These are phyloP conservation scores for Portevinia maculata DNA, from an alignment of 2,888 invertebrate genomes.

Conservation along the genomic window DNA sequence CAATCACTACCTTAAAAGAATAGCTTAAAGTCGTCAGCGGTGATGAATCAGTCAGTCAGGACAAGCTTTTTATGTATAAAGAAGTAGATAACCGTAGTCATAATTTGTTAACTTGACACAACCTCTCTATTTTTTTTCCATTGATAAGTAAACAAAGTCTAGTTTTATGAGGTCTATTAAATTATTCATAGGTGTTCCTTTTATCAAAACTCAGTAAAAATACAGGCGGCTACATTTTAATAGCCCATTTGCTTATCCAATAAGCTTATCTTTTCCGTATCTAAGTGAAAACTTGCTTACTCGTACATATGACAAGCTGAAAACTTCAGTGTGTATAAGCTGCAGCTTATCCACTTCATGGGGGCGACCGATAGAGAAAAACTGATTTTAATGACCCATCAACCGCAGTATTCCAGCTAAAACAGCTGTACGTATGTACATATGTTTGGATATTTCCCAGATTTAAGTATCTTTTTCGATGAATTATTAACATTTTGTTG, in stretches of 20 bases:
- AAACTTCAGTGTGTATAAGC: not conserved
- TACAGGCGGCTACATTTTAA: not conserved
- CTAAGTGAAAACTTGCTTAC: conserved; percentile 14
- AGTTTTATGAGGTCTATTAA: too few species aligned
- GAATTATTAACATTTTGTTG: conserved; percentile 47
- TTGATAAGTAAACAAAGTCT: too few species aligned
- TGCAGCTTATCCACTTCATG: not conserved
- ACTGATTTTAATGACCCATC: conserved; percentile 48
- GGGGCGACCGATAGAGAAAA: conserved; percentile 33
- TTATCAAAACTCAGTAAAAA: not conserved
- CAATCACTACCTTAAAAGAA: too few species aligned
- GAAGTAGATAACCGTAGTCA: too few species aligned
- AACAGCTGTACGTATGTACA: not conserved
- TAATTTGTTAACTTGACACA: too few species aligned
- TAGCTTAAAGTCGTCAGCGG: too few species aligned
- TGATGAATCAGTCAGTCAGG: too few species aligned
- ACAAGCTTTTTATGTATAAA: too few species aligned
- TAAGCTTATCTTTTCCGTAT: not conserved
- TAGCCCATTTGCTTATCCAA: not conserved
- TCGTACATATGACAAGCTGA: conserved; percentile 19
- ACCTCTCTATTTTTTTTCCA: too few species aligned
- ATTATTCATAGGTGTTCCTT: too few species aligned
- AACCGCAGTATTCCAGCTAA: conserved; percentile 8
- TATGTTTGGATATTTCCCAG: conserved; percentile 19
- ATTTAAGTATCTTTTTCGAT: conserved; percentile 38